Percentiles rank a stretch among this genome's conserved stretches.
Evolutionary conservation across 2,797 vertebrate genomes (phyloP).

Genomic region (Chelmon rostratus): DNA sequence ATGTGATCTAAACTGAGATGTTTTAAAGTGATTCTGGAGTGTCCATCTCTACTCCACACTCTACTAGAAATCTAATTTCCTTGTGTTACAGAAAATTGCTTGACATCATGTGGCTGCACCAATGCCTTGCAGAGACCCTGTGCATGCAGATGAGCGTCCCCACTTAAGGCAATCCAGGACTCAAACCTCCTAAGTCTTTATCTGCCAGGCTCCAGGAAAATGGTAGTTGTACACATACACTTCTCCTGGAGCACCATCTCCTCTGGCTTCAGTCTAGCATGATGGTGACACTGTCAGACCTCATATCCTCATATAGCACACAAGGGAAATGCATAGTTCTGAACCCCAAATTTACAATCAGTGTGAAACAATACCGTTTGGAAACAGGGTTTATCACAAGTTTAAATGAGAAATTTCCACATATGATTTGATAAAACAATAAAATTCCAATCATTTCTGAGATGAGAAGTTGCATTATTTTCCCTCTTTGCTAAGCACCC

Average conservation of each 20-base stretch:
- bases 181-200: constrained; percentile 83
- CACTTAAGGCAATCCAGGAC: constrained; percentile 77
- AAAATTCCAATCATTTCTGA: constrained; percentile 42
- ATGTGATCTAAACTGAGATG: constrained; percentile 64
- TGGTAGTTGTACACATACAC: constrained; percentile 56
- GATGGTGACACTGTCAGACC: constrained; percentile 64
- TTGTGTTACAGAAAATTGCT: constrained; percentile 79
- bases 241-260: constrained; percentile 54
- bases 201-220: constrained; percentile 79
- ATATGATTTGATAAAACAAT: constrained; percentile 55
- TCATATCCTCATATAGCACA: constrained; percentile 48
- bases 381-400: constrained; percentile 22
- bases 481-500: neutral
- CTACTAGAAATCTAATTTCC: constrained; percentile 73
- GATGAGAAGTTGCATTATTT: constrained; percentile 17
- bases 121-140: constrained; percentile 59
- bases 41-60: constrained; percentile 51
- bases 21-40: constrained; percentile 65
- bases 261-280: constrained; percentile 62
- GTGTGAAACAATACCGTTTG: constrained; percentile 31
- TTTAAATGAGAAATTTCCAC: constrained; percentile 54
- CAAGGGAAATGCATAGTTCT: constrained; percentile 42
- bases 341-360: constrained; percentile 41
- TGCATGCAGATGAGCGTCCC: constrained; percentile 82
- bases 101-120: constrained; percentile 79